Conservation (phyloP, 1,140 invertebrate genomes). For the Procambarus virginalis region DNA sequence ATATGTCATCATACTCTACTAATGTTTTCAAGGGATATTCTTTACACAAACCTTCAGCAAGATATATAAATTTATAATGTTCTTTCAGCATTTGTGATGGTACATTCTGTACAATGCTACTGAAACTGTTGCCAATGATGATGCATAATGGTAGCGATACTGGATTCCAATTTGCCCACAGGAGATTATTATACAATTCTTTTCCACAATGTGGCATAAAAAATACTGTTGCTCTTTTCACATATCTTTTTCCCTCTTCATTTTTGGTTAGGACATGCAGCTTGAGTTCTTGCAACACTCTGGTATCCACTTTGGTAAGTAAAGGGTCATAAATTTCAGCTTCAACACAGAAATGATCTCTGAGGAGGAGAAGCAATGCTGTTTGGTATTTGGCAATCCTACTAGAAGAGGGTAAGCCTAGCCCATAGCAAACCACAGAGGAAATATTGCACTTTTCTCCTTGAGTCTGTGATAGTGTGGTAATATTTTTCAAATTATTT, state of each 20-base stretch:
- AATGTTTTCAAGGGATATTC: constrained; percentile 50
- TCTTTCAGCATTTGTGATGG: constrained; percentile 52
- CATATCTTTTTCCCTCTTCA: constrained; percentile 72
- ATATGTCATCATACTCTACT: constrained; percentile 45
- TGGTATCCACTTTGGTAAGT: constrained; percentile 49
- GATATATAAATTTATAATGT: constrained; percentile 53
- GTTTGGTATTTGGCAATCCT: constrained; percentile 62
- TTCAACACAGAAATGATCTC: constrained; percentile 22
- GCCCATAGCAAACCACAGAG: constrained; percentile 69
- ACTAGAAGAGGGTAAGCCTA: constrained; percentile 56
- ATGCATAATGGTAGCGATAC: constrained; percentile 70
- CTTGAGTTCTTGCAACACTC: constrained; percentile 39
- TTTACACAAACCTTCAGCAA: constrained; percentile 22
- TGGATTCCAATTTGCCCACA: constrained; percentile 73
- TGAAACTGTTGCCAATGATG: constrained; percentile 74
- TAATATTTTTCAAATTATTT: background rate
- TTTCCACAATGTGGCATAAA: constrained; percentile 75
- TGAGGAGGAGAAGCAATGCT: constrained; percentile 61
- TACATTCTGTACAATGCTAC: constrained; percentile 49
- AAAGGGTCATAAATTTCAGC: constrained; percentile 68
- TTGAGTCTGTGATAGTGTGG: background rate
- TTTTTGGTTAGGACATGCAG: constrained; percentile 52
- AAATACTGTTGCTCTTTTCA: constrained; percentile 71
- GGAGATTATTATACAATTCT: constrained; percentile 74
- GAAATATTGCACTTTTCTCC: background rate